Base-by-base conservation (phyloP, 2,113 vertebrate genomes). In the Dicaeum eximium region DNA sequence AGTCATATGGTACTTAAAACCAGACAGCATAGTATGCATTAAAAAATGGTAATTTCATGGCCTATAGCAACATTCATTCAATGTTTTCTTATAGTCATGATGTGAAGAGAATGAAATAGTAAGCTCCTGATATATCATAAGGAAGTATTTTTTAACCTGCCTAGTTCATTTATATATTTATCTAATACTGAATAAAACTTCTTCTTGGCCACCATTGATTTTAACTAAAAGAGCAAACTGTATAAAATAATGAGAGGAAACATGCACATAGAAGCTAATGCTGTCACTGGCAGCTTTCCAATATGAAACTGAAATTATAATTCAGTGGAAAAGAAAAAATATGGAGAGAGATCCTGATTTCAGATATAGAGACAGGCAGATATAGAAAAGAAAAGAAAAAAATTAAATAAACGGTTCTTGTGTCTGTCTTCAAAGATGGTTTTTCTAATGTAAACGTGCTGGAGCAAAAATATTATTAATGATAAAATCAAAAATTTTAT, bases 391-490 rank as follows among this genome's bases (percentile, higher is more conserved):
- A 33, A 77, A 33, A 77, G 12, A 38, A 82, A 93, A 75, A 35
- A n/a, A 73, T 33, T 33, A 27, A 85, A 67, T 66, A 88, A 51
- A 16, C 3, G 4, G 93, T 95, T 67, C 21, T 67, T 74, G 13
- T 89, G 53, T 53, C 84, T 94, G n/a, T 92, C 66, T 96, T 80
- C 80, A 95, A 80, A 92, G 78, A 69, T 30, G 94, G 21, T 73
- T 96, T 97, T 97, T 66, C 56, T 83, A 94, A 67, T 74, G 88
- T 75, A 92, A 96, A 77, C 4, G 14, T 96, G 44, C 80, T 73
- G 58, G 85, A 96, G 60, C 40, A 88, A 91, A 94, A 93, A 15
- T 64, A 95, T 58, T 95, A 93, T 90, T 96, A 95, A 95, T 88
- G 57, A 92, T 74, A 84, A 96, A 86, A 80, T 37, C 8, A 44